These are phyloP conservation scores for Condylostylus longicornis DNA, from an alignment of 1,140 invertebrate species.

Conservation along the genomic window DNA sequence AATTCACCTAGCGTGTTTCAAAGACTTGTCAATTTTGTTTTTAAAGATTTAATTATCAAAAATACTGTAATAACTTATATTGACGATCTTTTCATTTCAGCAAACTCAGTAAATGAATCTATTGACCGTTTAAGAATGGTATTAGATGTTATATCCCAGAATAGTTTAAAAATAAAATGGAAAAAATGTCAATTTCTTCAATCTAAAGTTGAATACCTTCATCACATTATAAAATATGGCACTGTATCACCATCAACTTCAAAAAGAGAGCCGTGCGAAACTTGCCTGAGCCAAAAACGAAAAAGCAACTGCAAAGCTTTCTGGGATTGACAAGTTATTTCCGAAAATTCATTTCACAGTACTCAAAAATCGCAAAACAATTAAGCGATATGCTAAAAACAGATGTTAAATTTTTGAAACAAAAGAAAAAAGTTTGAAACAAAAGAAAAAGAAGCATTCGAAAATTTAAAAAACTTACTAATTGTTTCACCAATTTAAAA, in stretches of 20 bases:
- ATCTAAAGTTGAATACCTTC: no score
- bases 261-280: not conserved
- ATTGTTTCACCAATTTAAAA: no score
- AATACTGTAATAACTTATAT: constrained; percentile 8
- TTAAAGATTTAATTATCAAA: not conserved
- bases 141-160: not conserved
- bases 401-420: no score
- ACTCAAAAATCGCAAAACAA: not conserved
- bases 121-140: not conserved
- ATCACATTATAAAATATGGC: not conserved
- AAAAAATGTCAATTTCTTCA: not conserved
- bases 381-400: not conserved
- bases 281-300: not conserved
- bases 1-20: constrained; percentile 22
- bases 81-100: not conserved
- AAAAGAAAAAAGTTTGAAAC: no score
- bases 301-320: not conserved
- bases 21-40: constrained; percentile 2
- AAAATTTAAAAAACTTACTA: no score
- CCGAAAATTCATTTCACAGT: not conserved
- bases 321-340: not conserved
- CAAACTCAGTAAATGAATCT: not conserved
- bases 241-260: no score
- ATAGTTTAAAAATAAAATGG: constrained; percentile 1
- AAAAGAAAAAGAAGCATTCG: no score